These are phyloP conservation scores for Amblyornis subalaris DNA, from an alignment of 2,113 vertebrate species.

Conservation along the genomic window DNA sequence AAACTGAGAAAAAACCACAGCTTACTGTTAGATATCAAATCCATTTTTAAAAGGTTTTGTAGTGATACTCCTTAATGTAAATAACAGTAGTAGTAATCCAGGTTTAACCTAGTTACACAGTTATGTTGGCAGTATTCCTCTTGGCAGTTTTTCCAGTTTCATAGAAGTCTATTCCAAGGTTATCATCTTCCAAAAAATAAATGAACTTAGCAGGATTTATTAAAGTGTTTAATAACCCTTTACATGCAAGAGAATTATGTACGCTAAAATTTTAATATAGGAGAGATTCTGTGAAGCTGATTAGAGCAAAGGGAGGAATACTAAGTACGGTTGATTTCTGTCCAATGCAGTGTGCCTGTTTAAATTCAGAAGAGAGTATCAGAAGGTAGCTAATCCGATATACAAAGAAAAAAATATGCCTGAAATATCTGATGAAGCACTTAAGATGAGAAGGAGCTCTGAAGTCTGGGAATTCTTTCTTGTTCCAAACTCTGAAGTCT, in stretches of 20 bases:
- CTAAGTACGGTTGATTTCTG: not conserved
- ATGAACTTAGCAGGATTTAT: slow-evolving; percentile 45
- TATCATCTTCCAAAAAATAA: slow-evolving; percentile 47
- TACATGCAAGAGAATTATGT: slow-evolving; percentile 20
- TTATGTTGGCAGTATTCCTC: slow-evolving; percentile 41
- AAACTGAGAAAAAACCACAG: not conserved
- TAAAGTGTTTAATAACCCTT: slow-evolving; percentile 40
- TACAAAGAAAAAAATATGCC: not conserved
- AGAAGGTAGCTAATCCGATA: not conserved
- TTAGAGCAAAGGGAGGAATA: slow-evolving; percentile 24
- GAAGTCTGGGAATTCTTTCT: not conserved
- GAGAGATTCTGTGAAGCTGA: slow-evolving; percentile 22
- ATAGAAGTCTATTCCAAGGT: slow-evolving; percentile 23
- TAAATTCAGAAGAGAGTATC: not conserved
- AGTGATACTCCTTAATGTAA: slow-evolving; percentile 11
- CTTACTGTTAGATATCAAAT: not conserved
- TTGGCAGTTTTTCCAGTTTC: slow-evolving; percentile 39
- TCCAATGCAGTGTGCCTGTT: not conserved
- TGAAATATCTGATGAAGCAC: not conserved
- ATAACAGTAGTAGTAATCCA: slow-evolving; percentile 44
- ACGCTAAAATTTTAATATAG: not conserved
- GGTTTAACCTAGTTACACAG: slow-evolving; percentile 50
- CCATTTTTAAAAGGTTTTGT: not conserved
- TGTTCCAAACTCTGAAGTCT: not conserved
- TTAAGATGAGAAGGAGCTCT: not conserved